Evolutionary conservation across 2,888 invertebrate genomes (phyloP), one percentile per base, ranked within the genome.

Genomic region (Amiota communis): DNA sequence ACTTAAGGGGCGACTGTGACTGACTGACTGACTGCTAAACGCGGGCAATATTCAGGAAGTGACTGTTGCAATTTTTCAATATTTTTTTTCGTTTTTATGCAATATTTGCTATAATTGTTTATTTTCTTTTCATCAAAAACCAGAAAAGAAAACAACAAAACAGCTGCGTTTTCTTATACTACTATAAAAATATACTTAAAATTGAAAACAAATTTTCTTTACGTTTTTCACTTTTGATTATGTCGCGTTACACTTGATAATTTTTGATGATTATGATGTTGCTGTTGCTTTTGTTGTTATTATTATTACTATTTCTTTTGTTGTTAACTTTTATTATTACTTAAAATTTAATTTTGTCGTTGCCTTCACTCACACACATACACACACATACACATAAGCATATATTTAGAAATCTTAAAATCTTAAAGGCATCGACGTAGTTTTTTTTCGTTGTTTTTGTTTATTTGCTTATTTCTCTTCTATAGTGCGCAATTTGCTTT

Each of bases 401-500:
- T 23, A n/a, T n/a, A n/a, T n/a, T n/a, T n/a, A 6, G 36, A 36
- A 36, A 36, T 36, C 6, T 6, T 3, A 59, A 59, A 17, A 17
- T 20, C 59, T 59, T 23, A n/a, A n/a, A 36, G 36, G n/a, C 36
- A 63, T 46, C 23, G 36, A 46, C 56, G 47, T 17, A 65, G 17
- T 65, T 63, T 13, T 48, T n/a, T n/a, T 17, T 51, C 67, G 67
- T 53, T 65, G 49, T 23, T 65, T 6, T 59, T 17, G 15, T 13
- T 57, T 57, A 8, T 15, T 63, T 59, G 17, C 3, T 59, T 20
- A 20, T 68, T 53, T 17, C n/a, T 68, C 36, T 23, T 68, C 67
- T 68, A 13, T 68, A 23, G 23, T 68, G 67, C 51, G 67, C 67
- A 68, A 68, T 68, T 68, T 68, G n/a, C 51, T 13, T n/a, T 23